Evolutionary conservation across 2,113 vertebrate species (phyloP).

Genomic region (Mus pahari): DNA sequence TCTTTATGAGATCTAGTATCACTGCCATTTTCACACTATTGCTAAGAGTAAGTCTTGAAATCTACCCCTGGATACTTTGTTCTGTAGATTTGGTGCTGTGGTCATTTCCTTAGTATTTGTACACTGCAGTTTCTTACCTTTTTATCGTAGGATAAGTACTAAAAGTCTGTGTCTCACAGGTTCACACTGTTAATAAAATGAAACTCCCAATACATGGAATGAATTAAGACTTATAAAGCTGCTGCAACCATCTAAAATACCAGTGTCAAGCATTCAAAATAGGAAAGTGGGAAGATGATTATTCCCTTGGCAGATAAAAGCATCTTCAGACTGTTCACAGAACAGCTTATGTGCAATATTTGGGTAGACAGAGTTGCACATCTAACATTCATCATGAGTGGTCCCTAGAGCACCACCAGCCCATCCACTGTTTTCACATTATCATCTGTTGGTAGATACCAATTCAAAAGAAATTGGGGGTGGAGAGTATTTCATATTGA

Average conservation of each 20-base stretch:
- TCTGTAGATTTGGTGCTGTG: background rate
- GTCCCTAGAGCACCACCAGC: background rate
- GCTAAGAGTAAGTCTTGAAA: background rate
- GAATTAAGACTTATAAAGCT: background rate
- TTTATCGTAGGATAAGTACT: background rate
- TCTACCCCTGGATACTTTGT: background rate
- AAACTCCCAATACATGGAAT: background rate
- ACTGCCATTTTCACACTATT: background rate
- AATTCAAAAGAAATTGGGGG: background rate
- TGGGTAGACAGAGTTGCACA: background rate
- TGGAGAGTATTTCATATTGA: background rate
- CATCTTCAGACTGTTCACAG: background rate
- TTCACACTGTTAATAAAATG: background rate
- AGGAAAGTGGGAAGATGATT: background rate
- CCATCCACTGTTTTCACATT: background rate
- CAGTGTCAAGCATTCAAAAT: background rate
- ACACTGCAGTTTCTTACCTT: background rate
- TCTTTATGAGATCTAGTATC: background rate
- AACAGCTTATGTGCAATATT: background rate
- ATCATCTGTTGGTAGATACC: background rate
- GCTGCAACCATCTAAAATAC: background rate
- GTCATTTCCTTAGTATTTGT: background rate
- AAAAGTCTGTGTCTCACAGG: background rate
- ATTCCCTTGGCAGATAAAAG: background rate
- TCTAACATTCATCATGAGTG: background rate